These are phyloP conservation scores for Callocephalon fimbriatum DNA, from an alignment of 2,113 vertebrate genomes.

Conservation along the genomic window DNA sequence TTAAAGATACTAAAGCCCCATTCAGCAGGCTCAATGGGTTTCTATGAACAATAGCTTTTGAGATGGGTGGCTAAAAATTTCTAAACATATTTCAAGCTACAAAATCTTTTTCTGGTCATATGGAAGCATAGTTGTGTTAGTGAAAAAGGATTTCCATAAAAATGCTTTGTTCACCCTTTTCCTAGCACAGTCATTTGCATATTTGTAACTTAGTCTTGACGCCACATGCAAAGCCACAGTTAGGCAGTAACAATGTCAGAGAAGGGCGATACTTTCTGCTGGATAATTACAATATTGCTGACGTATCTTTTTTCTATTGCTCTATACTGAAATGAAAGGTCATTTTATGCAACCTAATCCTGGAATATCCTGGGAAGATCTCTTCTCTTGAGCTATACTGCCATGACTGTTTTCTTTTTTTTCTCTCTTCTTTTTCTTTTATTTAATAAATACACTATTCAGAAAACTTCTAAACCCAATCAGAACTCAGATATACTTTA, in stretches of 20 bases:
- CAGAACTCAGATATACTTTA: not conserved
- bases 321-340: not conserved
- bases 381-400: not conserved
- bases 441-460: not conserved
- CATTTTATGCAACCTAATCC: not conserved
- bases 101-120: not conserved
- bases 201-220: rapidly evolving
- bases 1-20: not conserved
- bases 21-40: not conserved
- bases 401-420: not conserved
- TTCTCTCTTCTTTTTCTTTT: not conserved
- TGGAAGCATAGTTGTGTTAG: not conserved
- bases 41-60: not conserved
- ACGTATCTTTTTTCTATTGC: not conserved
- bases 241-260: not conserved
- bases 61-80: not conserved
- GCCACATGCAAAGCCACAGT: not conserved
- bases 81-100: not conserved
- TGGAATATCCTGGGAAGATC: not conserved
- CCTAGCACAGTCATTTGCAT: not conserved
- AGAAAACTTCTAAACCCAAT: not conserved
- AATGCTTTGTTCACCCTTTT: not conserved
- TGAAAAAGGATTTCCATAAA: not conserved
- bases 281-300: not conserved
- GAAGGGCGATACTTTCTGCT: not conserved